Evolutionary conservation across 2,888 invertebrate species (phyloP), one percentile per base, ranked within the genome.

Genomic region (Phyto melanocephala): DNA sequence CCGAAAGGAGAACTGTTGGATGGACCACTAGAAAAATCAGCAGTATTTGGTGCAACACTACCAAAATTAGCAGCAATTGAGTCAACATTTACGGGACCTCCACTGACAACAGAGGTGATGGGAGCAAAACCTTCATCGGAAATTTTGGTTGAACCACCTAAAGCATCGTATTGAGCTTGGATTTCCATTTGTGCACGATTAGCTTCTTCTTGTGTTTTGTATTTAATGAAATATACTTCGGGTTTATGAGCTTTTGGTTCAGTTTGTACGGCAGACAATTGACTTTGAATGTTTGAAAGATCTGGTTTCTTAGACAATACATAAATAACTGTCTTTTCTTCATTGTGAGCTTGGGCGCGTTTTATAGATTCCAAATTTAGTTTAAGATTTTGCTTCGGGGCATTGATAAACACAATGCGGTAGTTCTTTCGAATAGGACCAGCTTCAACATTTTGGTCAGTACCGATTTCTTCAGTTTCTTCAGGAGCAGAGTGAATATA

Each of bases 221-320:
- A 91, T 84, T 91, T 91, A 79, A 91, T 91, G 85, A 91, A 91
- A 86, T 89, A 91, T 0, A 91, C 91, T 81, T 91, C 91, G 8
- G 91, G 91, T 83, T 91, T 91, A 85, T 87, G 86, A 7, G 88
- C 83, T 84, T 88, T 88, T 63, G 86, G 87, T 62, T 87, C 88
- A 70, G 78, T 83, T 80, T 88, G 89, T 7, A 79, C 86, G 20
- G 86, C 95, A 74, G 94, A 94, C 42, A 95, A 94, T 5, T 96
- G 96, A 83, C 95, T 94, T 67, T 90, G 90, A 65, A 90, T 86
- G 24, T 88, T 89, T 24, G 86, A 72, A 10, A 88, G 80, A 28
- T 91, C 90, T 54, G 89, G 87, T 83, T 91, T 91, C 87, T 91
- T 91, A 52, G 89, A 87, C 63, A 90, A 86, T 35, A 91, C 91